These are phyloP conservation scores for Notechis scutatus DNA, from an alignment of 2,113 vertebrate genomes.

Conservation along the genomic window DNA sequence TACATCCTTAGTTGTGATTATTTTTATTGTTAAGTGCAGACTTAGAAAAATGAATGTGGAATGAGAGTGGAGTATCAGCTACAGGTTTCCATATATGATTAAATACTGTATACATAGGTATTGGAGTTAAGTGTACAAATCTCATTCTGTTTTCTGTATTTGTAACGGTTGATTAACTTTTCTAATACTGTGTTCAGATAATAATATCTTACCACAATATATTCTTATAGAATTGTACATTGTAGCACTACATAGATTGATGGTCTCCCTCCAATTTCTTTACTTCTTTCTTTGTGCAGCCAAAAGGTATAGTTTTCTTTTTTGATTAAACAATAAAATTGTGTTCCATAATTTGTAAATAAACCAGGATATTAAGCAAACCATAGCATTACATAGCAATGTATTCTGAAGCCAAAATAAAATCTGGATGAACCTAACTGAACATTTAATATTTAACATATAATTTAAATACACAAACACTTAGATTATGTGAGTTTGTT, in stretches of 20 bases:
- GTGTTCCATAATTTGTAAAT: neutral
- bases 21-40: neutral
- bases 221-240: neutral
- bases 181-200: neutral
- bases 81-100: neutral
- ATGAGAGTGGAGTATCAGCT: neutral
- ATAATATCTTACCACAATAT: neutral
- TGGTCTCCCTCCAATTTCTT: neutral
- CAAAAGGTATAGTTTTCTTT: neutral
- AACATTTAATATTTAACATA: neutral
- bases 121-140: neutral
- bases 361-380: neutral
- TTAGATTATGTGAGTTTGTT: neutral
- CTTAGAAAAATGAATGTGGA: neutral
- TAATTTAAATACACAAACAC: neutral
- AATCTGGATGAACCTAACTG: neutral
- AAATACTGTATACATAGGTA: neutral
- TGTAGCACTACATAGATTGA: neutral
- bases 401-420: neutral
- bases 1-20: neutral
- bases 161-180: neutral
- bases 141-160: neutral
- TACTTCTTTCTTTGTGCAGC: neutral
- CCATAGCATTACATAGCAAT: neutral
- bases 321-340: neutral